Evolutionary conservation across 1,140 invertebrate species (phyloP).

Genomic region (Paraescarpia echinospica): DNA sequence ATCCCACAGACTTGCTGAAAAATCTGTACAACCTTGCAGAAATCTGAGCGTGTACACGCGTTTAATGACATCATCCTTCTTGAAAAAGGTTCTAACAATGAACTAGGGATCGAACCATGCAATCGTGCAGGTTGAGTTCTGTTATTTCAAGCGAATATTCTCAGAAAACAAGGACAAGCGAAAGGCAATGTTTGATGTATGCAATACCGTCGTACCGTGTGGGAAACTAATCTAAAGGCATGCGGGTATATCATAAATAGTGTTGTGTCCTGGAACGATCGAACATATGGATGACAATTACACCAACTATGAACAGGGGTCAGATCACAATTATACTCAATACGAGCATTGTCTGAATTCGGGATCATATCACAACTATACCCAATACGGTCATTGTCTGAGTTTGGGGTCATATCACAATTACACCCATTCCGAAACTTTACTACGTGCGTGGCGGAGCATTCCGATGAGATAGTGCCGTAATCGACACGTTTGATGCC

Average conservation of each 20-base stretch:
- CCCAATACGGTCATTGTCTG: neutral
- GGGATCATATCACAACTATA: neutral
- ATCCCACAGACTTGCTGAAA: neutral
- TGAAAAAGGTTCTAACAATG: neutral
- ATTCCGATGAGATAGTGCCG: neutral
- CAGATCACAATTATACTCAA: neutral
- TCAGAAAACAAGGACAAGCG: neutral
- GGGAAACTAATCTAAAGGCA: too few relatives aligned
- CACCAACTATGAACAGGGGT: neutral
- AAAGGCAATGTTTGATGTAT: neutral
- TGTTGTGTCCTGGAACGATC: too few relatives aligned
- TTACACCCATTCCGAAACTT: neutral
- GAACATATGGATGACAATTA: too few relatives aligned
- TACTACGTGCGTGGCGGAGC: neutral
- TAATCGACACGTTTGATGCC: neutral
- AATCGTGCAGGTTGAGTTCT: too few relatives aligned
- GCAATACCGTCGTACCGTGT: neutral
- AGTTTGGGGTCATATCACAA: neutral
- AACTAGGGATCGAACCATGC: too few relatives aligned
- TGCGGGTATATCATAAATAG: too few relatives aligned
- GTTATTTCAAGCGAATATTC: too few relatives aligned
- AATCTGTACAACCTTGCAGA: neutral
- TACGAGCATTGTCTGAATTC: neutral
- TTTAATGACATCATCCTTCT: neutral
- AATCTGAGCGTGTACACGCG: too few relatives aligned